Conservation (phyloP, 2,113 vertebrate genomes). For the Microcebus tavaratra region DNA sequence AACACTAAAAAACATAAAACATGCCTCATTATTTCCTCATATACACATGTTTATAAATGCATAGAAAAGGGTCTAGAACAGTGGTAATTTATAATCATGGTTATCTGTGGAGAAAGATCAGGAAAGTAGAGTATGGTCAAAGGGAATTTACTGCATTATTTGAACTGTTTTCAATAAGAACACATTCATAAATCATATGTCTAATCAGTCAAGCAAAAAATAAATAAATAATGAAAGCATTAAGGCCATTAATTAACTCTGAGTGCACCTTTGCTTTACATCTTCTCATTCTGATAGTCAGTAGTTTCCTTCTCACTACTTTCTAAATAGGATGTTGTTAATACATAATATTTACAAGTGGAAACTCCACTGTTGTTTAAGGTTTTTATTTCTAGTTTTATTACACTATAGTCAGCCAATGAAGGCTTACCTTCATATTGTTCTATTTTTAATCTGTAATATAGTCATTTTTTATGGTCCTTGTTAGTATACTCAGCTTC, state of each 20-base stretch:
- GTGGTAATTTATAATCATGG: neutral
- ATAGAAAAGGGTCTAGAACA: neutral
- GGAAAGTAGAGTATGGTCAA: neutral
- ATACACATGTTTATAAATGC: neutral
- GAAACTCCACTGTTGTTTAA: neutral
- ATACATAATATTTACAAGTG: neutral
- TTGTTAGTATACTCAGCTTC: neutral
- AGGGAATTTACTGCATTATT: neutral
- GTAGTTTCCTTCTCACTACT: neutral
- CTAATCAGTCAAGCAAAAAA: neutral
- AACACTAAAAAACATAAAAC: neutral
- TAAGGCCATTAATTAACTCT: constrained; percentile 21
- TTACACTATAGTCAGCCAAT: neutral
- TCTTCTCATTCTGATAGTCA: neutral
- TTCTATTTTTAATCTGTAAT: neutral
- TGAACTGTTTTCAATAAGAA: constrained; percentile 24
- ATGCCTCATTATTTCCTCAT: neutral
- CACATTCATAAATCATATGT: neutral
- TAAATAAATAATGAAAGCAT: constrained; percentile 16
- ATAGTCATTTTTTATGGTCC: neutral
- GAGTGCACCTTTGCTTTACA: neutral
- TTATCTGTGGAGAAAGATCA: neutral
- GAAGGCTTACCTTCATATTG: neutral
- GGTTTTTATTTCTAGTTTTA: constrained; percentile 37
- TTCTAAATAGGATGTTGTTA: neutral